Evolutionary conservation across 2,888 invertebrate species (phyloP), one percentile per base, ranked within the genome.

Genomic region (Xestia sexstrigata): DNA sequence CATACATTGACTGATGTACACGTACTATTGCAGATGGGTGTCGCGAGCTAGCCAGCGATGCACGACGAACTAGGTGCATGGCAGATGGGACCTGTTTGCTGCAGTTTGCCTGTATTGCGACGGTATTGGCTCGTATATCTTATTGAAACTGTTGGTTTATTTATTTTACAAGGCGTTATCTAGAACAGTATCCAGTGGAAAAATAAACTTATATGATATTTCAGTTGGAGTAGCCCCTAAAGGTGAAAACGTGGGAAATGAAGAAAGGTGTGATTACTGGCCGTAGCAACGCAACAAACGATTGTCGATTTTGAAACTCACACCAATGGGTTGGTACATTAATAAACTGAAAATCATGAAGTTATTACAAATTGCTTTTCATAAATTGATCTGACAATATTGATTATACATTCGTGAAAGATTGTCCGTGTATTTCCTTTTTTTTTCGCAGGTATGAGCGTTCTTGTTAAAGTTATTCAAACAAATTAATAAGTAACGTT

Each of bases 51-150:
- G 45, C 26, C 47, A 67, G 55, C 67, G 39, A 65, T 78, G 72
- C 60, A 78, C n/a, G 30, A 39, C 52, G n/a, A 72, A 75, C 47
- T 26, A 30, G 26, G 49, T 67, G 52, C 26, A 55, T 13, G 60
- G 65, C 86, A 83, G 74, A 83, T 75, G 86, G 1, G 82, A 62
- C 82, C 62, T 42, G 42, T 70, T 70, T 30, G 69, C 58, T 74
- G 78, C 62, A 77, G 60, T 71, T 62, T 20, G 17, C n/a, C 47
- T 39, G 62, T 67, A 86, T 52, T 75, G 70, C 86, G 66, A 72
- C 66, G 58, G 9, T 68, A 82, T 67, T 72, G 58, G 13, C 6
- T 62, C n/a, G 42, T 55, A 42, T 62, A 47, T 75, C 23, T 58
- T 78, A 52, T 66, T 76, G 42, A 15, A 26, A 35, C 17, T 23